Percentiles rank a stretch among this genome's conserved stretches.
phyloP scores from a whole-genome alignment of 2,888 invertebrate species.

The Phrixothrix hirtus region DNA sequence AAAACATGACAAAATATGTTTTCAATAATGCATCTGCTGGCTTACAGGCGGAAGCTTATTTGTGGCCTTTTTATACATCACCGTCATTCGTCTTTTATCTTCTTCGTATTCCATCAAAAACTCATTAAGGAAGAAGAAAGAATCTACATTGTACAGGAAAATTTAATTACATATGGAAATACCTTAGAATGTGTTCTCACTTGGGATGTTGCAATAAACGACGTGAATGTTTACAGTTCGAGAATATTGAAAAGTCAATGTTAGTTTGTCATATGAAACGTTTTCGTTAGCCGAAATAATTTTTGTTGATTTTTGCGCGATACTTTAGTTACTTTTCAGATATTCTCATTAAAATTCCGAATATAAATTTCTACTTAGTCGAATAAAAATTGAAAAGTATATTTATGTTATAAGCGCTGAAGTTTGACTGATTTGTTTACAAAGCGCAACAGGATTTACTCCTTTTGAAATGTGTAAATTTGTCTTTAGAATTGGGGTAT shows the following conservation, averaged over 20 bases:
- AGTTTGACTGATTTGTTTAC: too few species aligned
- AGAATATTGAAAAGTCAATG: conserved; percentile 23
- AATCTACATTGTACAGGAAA: conserved; percentile 13
- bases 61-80: conserved; percentile 41
- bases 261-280: conserved; percentile 8
- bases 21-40: conserved; percentile 50
- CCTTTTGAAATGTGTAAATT: too few species aligned
- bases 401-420: too few species aligned
- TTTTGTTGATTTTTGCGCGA: conserved; percentile 6
- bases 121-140: conserved; percentile 28
- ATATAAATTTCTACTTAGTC: too few species aligned
- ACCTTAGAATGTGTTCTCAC: conserved; percentile 23
- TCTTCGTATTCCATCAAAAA: conserved; percentile 27
- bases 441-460: too few species aligned
- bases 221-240: conserved; percentile 20
- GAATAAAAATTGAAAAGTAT: too few species aligned
- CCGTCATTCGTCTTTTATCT: conserved; percentile 29
- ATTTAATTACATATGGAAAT: conserved; percentile 25
- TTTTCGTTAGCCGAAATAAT: not conserved
- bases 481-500: too few species aligned
- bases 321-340: conserved; percentile 8
- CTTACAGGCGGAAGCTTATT: conserved; percentile 44
- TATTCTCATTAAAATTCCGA: too few species aligned
- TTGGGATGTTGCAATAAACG: conserved; percentile 24
- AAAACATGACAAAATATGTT: conserved; percentile 50